A percentile compares a stretch with the other conserved stretches of the same genome.
phyloP scores from a whole-genome alignment of 2,888 invertebrate species.

The Cephus pygmeus region DNA sequence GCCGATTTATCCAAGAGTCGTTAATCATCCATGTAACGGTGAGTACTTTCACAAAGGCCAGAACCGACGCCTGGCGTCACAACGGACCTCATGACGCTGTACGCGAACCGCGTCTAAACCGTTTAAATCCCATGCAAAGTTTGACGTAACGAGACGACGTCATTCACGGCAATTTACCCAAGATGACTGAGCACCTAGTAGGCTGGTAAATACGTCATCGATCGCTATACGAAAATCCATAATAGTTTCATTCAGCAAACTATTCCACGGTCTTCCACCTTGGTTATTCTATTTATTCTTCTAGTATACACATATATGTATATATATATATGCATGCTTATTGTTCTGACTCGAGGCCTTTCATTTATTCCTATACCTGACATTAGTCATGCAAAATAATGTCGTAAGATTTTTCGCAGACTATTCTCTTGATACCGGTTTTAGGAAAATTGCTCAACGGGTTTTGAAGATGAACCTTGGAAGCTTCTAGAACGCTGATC shows the following conservation, averaged over 20 bases:
- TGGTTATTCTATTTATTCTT: too few species aligned
- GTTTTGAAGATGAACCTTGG: not conserved
- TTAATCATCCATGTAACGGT: not conserved
- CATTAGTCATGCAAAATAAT: not conserved
- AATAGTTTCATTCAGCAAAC: not conserved
- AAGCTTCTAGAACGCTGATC: not conserved
- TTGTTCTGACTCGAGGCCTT: not conserved
- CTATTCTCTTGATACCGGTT: not conserved
- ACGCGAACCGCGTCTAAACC: not conserved
- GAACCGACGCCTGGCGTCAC: not conserved
- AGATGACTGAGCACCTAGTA: not conserved
- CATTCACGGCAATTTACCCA: not conserved
- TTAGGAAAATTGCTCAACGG: not conserved
- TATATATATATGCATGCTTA: not conserved
- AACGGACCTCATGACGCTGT: not conserved
- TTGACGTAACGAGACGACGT: not conserved
- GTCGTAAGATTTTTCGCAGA: not conserved
- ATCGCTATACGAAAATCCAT: not conserved
- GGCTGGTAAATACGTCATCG: not conserved
- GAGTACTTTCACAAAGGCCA: not conserved
- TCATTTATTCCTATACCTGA: not conserved
- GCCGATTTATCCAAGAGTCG: not conserved
- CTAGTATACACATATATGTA: not conserved
- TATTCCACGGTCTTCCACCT: too few species aligned
- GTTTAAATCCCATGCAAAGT: not conserved